These are phyloP conservation scores for Medauroidea extradentata DNA, from an alignment of 1,140 invertebrate genomes.

Conservation along the genomic window DNA sequence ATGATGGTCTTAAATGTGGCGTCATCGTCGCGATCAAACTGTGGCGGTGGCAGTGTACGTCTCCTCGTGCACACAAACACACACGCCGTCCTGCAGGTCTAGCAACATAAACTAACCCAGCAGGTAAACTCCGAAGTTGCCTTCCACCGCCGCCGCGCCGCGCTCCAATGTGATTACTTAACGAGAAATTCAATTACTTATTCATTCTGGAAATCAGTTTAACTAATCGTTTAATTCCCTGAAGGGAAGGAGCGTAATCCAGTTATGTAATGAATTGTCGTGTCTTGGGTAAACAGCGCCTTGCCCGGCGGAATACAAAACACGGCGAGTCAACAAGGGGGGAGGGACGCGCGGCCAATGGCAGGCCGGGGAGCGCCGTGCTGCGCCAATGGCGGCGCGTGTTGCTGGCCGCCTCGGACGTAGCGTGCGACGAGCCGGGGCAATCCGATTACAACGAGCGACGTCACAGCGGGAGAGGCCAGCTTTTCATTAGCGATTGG, in stretches of 20 bases:
- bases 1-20: no score
- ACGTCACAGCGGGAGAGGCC: slow-evolving; percentile 13
- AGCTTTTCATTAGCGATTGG: slow-evolving; percentile 20
- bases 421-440: no score
- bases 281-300: slow-evolving; percentile 46
- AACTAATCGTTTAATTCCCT: slow-evolving; percentile 50
- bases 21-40: no score
- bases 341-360: no score
- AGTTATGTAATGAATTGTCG: slow-evolving; percentile 51
- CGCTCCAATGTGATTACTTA: slow-evolving; percentile 46
- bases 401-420: no score
- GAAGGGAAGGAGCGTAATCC: slow-evolving; percentile 35
- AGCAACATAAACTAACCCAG: no score
- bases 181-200: slow-evolving; percentile 50
- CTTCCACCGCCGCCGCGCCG: slow-evolving; percentile 1
- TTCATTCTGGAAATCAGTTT: slow-evolving; percentile 51
- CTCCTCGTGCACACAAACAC: no score
- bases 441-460: slow-evolving; percentile 14
- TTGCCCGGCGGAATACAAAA: slow-evolving; percentile 16
- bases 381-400: no score
- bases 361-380: no score
- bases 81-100: no score
- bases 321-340: slow-evolving; percentile 16
- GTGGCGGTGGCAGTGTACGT: no score
- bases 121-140: not conserved